These are phyloP conservation scores for Trimorus sp. DNA, from an alignment of 2,888 invertebrate species.

Conservation along the genomic window DNA sequence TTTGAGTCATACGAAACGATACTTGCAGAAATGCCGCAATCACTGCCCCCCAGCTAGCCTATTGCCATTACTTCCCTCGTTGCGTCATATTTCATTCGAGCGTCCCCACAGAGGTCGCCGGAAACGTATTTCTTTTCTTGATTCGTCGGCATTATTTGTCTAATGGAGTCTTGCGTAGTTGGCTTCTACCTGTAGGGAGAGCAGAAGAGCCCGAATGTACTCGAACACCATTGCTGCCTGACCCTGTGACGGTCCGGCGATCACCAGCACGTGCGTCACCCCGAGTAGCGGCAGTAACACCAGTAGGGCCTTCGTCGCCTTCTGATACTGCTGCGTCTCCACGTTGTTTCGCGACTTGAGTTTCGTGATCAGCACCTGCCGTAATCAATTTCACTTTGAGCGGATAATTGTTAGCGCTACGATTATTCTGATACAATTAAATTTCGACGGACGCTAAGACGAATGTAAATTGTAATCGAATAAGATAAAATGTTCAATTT, in stretches of 20 bases:
- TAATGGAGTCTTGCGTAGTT: too few relatives aligned
- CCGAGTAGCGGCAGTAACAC: conserved; percentile 97
- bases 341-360: conserved; percentile 93
- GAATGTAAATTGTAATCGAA: too few relatives aligned
- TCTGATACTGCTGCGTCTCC: conserved; percentile 95
- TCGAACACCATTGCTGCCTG: conserved; percentile 89
- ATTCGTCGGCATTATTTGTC: conserved; percentile 1
- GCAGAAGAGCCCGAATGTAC: conserved; percentile 89
- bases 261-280: conserved; percentile 93
- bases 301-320: conserved; percentile 94
- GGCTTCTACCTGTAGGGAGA: conserved; percentile 92
- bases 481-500: too few relatives aligned
- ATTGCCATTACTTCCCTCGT: too few relatives aligned
- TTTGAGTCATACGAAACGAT: too few relatives aligned
- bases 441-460: too few relatives aligned
- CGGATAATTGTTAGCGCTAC: too few relatives aligned
- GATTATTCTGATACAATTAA: too few relatives aligned
- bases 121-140: not conserved
- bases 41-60: too few relatives aligned
- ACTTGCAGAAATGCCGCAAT: too few relatives aligned
- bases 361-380: conserved; percentile 95
- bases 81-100: too few relatives aligned
- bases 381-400: conserved; percentile 11
- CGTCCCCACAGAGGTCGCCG: too few relatives aligned
- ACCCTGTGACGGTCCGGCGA: conserved; percentile 90